phyloP scores from a whole-genome alignment of 2,797 vertebrate genomes.

The Mastacembelus armatus region DNA sequence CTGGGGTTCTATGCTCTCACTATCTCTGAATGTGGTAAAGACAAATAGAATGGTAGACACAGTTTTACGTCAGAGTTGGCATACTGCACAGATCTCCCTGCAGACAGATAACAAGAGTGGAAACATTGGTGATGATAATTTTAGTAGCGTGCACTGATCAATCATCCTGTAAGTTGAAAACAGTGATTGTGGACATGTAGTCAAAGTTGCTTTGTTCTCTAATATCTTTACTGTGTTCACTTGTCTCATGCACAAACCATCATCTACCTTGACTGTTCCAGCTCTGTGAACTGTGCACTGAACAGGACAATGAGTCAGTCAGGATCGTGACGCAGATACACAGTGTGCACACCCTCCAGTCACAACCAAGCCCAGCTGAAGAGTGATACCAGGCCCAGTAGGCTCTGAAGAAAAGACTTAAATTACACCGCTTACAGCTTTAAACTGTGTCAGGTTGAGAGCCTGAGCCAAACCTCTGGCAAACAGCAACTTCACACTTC shows the following conservation, averaged over 20 bases:
- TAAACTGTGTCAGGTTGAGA: constrained; percentile 4
- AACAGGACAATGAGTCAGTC: constrained; percentile 60
- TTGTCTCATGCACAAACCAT: constrained; percentile 10
- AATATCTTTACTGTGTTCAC: not conserved
- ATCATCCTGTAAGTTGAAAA: not conserved
- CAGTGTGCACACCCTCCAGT: constrained; percentile 52
- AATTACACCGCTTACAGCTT: not conserved
- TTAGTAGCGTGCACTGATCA: constrained; percentile 21
- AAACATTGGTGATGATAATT: constrained; percentile 15
- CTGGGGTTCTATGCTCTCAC: constrained; percentile 12
- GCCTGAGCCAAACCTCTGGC: constrained; percentile 16
- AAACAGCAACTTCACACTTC: constrained; percentile 33
- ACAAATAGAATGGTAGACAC: constrained; percentile 24
- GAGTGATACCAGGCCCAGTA: constrained; percentile 25
- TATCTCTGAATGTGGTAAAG: constrained; percentile 23
- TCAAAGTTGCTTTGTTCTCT: not conserved
- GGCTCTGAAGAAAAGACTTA: not conserved
- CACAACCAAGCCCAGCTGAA: constrained; percentile 35
- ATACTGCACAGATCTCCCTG: not conserved
- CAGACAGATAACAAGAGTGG: constrained; percentile 7
- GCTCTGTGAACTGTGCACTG: constrained; percentile 31
- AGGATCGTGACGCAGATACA: constrained; percentile 49
- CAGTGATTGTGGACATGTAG: not conserved
- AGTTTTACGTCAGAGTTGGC: constrained; percentile 29
- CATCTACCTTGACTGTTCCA: not conserved